These are phyloP conservation scores for Panthera uncia DNA, from an alignment of 2,113 vertebrate genomes.

Conservation along the genomic window DNA sequence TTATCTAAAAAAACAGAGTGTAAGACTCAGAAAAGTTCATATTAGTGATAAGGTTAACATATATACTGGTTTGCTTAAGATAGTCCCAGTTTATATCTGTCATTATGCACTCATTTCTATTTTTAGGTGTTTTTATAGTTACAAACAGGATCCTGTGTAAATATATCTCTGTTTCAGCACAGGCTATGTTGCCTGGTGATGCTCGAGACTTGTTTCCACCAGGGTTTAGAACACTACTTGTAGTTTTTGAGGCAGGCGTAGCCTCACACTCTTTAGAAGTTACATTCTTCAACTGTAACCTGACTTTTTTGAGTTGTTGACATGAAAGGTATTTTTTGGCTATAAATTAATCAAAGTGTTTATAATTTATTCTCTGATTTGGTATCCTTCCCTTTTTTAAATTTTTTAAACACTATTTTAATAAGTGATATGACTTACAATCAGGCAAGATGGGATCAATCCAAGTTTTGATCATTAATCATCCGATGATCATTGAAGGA, in stretches of 20 bases:
- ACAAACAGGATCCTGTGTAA: background rate
- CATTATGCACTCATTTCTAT: background rate
- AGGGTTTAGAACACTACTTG: background rate
- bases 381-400: background rate
- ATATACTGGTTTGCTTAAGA: background rate
- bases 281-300: background rate
- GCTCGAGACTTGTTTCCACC: background rate
- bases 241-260: background rate
- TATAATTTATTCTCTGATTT: background rate
- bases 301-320: background rate
- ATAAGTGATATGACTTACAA: background rate
- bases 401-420: background rate
- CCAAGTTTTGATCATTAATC: background rate
- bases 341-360: background rate
- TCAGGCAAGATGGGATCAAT: background rate
- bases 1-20: background rate
- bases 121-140: background rate
- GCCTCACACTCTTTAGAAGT: background rate
- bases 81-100: background rate
- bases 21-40: background rate
- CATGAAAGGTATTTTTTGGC: background rate
- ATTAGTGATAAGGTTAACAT: background rate
- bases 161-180: background rate
- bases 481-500: background rate
- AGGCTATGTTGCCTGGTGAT: background rate